These are phyloP conservation scores for Halocynthia aurantium DNA, from an alignment of 23 tunicate species.

Conservation along the genomic window DNA sequence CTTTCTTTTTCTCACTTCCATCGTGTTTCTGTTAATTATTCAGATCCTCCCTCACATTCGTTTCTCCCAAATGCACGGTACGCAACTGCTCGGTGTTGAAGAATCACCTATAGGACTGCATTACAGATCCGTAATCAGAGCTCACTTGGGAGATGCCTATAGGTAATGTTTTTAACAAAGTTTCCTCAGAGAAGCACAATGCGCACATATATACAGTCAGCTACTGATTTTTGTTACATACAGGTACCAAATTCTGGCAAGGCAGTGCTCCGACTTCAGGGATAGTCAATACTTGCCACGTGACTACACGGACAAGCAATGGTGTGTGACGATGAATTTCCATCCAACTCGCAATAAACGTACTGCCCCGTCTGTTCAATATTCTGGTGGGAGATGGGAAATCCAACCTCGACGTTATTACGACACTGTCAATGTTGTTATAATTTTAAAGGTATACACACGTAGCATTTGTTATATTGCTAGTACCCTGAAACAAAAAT, in stretches of 20 bases:
- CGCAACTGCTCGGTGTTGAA: conserved; percentile 90
- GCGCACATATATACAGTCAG: neutral
- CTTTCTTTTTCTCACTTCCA: neutral
- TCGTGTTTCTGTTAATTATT: neutral
- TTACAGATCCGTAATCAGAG: conserved; percentile 49
- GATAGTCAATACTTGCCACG: conserved; percentile 83
- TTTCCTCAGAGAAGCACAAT: too few species aligned
- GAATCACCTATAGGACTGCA: conserved; percentile 70
- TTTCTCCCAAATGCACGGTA: conserved; percentile 95
- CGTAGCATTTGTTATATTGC: too few species aligned
- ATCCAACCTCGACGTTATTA: conserved; percentile 92
- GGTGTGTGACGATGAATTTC: conserved; percentile 64
- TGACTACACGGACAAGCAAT: conserved; percentile 91
- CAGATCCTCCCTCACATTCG: conserved; percentile 81
- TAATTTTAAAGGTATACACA: conserved; percentile 72
- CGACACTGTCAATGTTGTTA: conserved; percentile 97
- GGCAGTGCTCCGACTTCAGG: conserved; percentile 70
- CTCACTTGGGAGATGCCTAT: conserved; percentile 88
- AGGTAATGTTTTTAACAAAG: conserved; percentile 24
- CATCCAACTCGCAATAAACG: conserved; percentile 69
- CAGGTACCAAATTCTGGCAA: conserved; percentile 92
- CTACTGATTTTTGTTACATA: neutral
- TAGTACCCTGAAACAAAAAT: neutral
- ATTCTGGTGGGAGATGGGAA: conserved; percentile 95
- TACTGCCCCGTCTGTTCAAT: conserved; percentile 49